Evolutionary conservation across 2,888 invertebrate species (phyloP), one percentile per base, ranked within the genome.

Genomic region (Gisinianus flammeolus): DNA sequence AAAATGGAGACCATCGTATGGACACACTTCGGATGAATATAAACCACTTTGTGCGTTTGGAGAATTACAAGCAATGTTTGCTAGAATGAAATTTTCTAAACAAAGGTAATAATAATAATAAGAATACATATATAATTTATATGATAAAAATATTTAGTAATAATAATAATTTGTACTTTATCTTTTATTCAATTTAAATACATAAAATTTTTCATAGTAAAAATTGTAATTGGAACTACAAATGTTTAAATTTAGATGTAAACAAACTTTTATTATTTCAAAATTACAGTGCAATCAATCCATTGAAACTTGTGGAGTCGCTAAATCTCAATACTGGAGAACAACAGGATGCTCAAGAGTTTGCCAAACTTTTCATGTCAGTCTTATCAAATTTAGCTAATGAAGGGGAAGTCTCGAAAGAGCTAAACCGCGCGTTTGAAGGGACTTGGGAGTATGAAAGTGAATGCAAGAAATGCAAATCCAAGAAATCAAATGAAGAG

Each of bases 61-160:
- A 0, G 90, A 91, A 81, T 86, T 91, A 66, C 91, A 91, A 85
- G 88, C 89, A 66, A 88, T 91, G 77, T 91, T 91, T 87, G 90
- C 90, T 0, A 87, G 90, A 83, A 88, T 91, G 86, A 89, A 90
- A 84, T 88, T 88, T 81, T 89, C 90, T 64, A 88, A 89, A 79
- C 86, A 89, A 81, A 87, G 88, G 85, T 87, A 82, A 80, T 54
- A 16, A 33, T 30, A 8, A 64, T 64, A 12, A 54, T 30, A 24
- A 1, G 24, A 3, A 31, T 24, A 67, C 6, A 6, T 44, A 6
- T 6, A 44, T 44, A 44, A 44, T 2, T 44, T 44, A 44, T 4
- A 44, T 4, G 2, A 44, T 44, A 44, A 44, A 16, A 44, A 4
- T 44, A 44, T 44, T 2, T 35, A 35, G n/a, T 19, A 56, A 56